These are phyloP conservation scores for Nothoprocta perdicaria DNA, from an alignment of 2,113 vertebrate species.

Conservation along the genomic window DNA sequence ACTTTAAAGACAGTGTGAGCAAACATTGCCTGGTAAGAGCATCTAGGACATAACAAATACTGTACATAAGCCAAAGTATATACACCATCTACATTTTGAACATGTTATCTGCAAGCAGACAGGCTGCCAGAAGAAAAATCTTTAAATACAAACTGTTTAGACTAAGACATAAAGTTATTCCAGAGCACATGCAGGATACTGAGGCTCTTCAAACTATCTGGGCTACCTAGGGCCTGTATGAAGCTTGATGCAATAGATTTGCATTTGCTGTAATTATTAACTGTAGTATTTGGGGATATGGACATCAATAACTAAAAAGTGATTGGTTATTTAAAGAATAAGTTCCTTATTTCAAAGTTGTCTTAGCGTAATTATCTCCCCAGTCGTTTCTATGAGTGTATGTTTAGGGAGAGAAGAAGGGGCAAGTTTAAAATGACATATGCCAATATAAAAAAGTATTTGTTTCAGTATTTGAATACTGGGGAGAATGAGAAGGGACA, in stretches of 20 bases:
- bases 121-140: background rate
- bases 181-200: rapidly evolving
- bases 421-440: background rate
- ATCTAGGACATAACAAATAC: background rate
- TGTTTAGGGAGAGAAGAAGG: background rate
- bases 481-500: background rate
- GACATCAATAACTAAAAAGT: background rate
- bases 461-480: background rate
- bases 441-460: background rate
- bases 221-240: background rate
- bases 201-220: background rate
- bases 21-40: background rate
- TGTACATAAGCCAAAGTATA: background rate
- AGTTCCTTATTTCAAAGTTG: background rate
- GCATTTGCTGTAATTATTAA: background rate
- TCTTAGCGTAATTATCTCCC: background rate
- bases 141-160: background rate
- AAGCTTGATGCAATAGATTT: background rate
- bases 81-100: no score
- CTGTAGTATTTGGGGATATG: background rate
- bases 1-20: background rate
- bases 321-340: background rate
- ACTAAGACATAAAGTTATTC: background rate
- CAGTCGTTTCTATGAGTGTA: background rate
- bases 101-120: background rate